Evolutionary conservation across 1,140 invertebrate genomes (phyloP), one percentile per base, ranked within the genome.

Genomic region (Nephotettix cincticeps): DNA sequence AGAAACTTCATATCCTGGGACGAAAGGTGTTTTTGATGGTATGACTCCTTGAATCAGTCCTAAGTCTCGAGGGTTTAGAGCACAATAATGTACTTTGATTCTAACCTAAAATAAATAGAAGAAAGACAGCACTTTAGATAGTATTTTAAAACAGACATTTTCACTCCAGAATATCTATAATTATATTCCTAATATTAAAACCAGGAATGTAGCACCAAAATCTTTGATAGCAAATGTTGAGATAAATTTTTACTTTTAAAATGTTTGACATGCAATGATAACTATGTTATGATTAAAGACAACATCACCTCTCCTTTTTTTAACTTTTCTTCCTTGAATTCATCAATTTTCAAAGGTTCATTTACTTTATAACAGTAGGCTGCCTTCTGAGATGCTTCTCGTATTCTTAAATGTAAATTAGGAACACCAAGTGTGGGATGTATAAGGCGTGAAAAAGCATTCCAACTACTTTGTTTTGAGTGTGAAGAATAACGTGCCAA

Each of bases 31-130:
- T 43, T 76, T 78, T 3, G 81, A 79, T 72, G 82, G 76, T 1
- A 76, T 76, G 58, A 81, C 81, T 71, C 86, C 83, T 74, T 80
- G 76, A 71, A 77, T 79, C 56, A 84, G 77, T 27, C 85, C 76
- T 32, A 83, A 76, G 78, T 89, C 87, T 3, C 85, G 79, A 66
- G 83, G 82, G 78, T 88, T 88, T 17, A 88, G 78, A 25, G 86
- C 84, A 76, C 85, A 86, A 66, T 82, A 84, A 72, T 84, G 79
- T 17, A 88, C 83, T 68, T 82, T 81, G 27, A 89, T 81, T 27
- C 86, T 74, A 32, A 89, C 82, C 86, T 88, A 63, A 19, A 73
- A 72, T 25, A 76, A 79, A 64, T 2, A 43, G 25, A n/a, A n/a
- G n/a, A n/a, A n/a, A n/a, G n/a, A n/a, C n/a, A n/a, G n/a, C n/a